Percentiles rank a stretch among this genome's conserved stretches.
These are phyloP conservation scores for Antheraea yamamai DNA, from an alignment of 2,888 invertebrate species.

Conservation along the genomic window DNA sequence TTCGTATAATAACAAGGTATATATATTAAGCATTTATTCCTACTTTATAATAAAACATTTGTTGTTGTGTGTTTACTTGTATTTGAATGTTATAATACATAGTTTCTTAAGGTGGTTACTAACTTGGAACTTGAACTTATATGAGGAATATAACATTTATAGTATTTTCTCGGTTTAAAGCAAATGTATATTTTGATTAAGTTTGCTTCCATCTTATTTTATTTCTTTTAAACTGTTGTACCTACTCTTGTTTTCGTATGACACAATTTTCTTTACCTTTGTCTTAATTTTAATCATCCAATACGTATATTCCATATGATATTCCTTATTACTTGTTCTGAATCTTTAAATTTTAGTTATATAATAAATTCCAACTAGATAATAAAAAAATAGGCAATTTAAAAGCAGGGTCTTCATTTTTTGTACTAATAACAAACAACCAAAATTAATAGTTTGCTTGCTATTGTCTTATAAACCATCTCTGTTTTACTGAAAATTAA, in stretches of 20 bases:
- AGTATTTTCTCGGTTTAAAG: not conserved
- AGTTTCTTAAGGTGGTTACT: no score
- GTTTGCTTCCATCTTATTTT: not conserved
- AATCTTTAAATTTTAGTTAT: not conserved
- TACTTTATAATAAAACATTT: no score
- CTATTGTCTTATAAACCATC: slow-evolving; percentile 7
- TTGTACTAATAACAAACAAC: not conserved
- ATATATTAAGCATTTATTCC: no score
- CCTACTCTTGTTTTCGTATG: no score
- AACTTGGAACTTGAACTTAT: no score
- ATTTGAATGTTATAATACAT: no score
- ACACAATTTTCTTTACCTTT: no score
- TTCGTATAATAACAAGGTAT: no score
- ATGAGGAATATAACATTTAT: no score
- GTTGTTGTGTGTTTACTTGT: no score
- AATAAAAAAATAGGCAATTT: not conserved
- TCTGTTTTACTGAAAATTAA: slow-evolving; percentile 16
- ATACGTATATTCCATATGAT: not conserved
- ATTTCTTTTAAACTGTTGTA: no score
- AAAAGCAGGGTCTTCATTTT: not conserved
- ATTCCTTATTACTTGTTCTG: not conserved
- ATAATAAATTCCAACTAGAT: not conserved
- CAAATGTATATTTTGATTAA: not conserved
- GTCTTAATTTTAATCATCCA: no score
- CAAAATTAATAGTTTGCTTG: slow-evolving; percentile 11